These are phyloP conservation scores for Hoplias malabaricus DNA, from an alignment of 2,113 vertebrate species.

Conservation along the genomic window DNA sequence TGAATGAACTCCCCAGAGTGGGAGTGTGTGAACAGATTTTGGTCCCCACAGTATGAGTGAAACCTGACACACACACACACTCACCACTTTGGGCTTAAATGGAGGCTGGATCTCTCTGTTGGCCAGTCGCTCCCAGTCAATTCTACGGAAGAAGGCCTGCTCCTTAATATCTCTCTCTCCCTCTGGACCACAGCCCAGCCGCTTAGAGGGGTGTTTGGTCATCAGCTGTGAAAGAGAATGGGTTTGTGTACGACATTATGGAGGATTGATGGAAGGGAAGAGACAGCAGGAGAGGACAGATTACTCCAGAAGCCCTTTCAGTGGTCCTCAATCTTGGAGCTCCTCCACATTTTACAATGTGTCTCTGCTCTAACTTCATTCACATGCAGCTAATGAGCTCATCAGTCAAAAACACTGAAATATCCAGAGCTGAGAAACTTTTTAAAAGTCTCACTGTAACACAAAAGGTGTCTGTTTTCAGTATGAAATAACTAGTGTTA, in stretches of 20 bases:
- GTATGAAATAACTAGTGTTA: too few species aligned
- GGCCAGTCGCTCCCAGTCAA: slow-evolving; percentile 95
- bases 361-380: too few species aligned
- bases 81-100: slow-evolving; percentile 98
- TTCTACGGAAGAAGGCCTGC: slow-evolving; percentile 95
- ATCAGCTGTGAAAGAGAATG: slow-evolving; percentile 78
- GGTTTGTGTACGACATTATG: background rate
- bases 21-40: too few species aligned
- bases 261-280: background rate
- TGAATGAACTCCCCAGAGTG: too few species aligned
- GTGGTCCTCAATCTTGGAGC: too few species aligned
- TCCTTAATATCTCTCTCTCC: slow-evolving; percentile 92
- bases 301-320: background rate
- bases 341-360: too few species aligned
- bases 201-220: slow-evolving; percentile 96
- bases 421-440: too few species aligned
- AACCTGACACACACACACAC: slow-evolving; percentile 56
- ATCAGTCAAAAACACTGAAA: too few species aligned
- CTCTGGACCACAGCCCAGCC: slow-evolving; percentile 89
- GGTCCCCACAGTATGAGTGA: too few species aligned
- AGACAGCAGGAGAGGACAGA: background rate
- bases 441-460: too few species aligned
- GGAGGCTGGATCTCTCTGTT: slow-evolving; percentile 94
- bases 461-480: too few species aligned
- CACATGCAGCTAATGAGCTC: too few species aligned